Evolutionary conservation across 2,888 invertebrate species (phyloP).

Genomic region (Petrolisthes cinctipes): DNA sequence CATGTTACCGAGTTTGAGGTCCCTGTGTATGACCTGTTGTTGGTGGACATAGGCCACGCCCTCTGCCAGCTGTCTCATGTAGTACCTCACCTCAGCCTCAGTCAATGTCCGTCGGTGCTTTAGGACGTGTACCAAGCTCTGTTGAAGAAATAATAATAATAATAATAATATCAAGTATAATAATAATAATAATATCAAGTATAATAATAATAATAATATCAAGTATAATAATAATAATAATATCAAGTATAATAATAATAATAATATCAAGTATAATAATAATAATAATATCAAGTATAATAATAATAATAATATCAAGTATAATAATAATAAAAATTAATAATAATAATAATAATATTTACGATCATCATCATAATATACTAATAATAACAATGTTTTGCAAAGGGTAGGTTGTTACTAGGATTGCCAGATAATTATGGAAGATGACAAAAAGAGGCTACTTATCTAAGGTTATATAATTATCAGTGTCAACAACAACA

Average conservation of each 20-base stretch:
- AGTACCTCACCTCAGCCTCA: constrained; percentile 76
- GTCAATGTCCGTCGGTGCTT: constrained; percentile 74
- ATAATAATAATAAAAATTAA: no score
- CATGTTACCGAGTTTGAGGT: constrained; percentile 77
- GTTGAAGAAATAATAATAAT: not conserved
- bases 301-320: not conserved
- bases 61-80: constrained; percentile 74
- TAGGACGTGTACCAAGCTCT: constrained; percentile 74
- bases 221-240: not conserved
- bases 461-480: no score
- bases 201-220: no score
- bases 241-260: not conserved
- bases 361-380: no score
- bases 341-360: no score
- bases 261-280: not conserved
- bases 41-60: constrained; percentile 75
- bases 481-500: no score
- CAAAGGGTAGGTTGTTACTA: no score
- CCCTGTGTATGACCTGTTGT: constrained; percentile 74
- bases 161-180: not conserved
- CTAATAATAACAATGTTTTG: no score
- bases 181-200: no score
- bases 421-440: no score
- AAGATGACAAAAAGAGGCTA: no score
- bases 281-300: not conserved